Percentiles rank a stretch among this genome's conserved stretches.
Evolutionary conservation across 1,140 invertebrate genomes (phyloP).

Genomic region (Drosophila quadrilineata): DNA sequence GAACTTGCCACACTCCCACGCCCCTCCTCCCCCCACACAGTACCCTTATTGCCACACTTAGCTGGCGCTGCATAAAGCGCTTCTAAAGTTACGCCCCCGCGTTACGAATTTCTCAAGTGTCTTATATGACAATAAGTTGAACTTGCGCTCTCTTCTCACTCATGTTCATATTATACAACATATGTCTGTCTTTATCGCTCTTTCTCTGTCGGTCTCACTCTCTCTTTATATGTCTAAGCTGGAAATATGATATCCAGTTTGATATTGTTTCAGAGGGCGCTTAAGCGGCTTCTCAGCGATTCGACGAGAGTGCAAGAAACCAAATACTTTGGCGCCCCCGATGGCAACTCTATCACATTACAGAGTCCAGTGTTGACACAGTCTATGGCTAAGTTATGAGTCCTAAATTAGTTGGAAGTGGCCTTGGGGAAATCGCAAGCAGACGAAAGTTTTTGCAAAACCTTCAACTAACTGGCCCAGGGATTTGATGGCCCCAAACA

Average conservation of each 20-base stretch:
- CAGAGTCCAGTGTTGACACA: slow-evolving; percentile 30
- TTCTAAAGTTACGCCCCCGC: slow-evolving; percentile 48
- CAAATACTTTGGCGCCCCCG: slow-evolving; percentile 39
- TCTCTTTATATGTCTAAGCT: too few species aligned
- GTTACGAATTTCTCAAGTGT: slow-evolving; percentile 66
- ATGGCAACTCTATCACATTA: slow-evolving; percentile 21
- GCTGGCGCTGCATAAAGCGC: slow-evolving; percentile 20
- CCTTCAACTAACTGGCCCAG: slow-evolving; percentile 62
- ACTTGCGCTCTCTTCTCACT: slow-evolving; percentile 4
- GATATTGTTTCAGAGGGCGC: slow-evolving; percentile 23
- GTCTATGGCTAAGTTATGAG: slow-evolving; percentile 24
- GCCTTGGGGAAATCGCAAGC: background rate
- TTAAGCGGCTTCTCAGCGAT: slow-evolving; percentile 60
- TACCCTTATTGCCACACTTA: slow-evolving; percentile 1
- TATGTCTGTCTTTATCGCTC: too few species aligned
- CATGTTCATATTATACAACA: background rate
- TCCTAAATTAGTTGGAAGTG: slow-evolving; percentile 49
- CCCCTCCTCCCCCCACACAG: background rate
- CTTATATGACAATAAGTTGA: slow-evolving; percentile 51
- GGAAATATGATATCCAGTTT: slow-evolving; percentile 23
- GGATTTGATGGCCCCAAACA: slow-evolving; percentile 65
- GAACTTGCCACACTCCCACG: background rate
- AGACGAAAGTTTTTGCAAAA: slow-evolving; percentile 25
- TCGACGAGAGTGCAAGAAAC: slow-evolving; percentile 38
- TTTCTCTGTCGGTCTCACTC: too few species aligned